Evolutionary conservation across 2,888 invertebrate species (phyloP), one percentile per base, ranked within the genome.

Genomic region (Erynnis tages): DNA sequence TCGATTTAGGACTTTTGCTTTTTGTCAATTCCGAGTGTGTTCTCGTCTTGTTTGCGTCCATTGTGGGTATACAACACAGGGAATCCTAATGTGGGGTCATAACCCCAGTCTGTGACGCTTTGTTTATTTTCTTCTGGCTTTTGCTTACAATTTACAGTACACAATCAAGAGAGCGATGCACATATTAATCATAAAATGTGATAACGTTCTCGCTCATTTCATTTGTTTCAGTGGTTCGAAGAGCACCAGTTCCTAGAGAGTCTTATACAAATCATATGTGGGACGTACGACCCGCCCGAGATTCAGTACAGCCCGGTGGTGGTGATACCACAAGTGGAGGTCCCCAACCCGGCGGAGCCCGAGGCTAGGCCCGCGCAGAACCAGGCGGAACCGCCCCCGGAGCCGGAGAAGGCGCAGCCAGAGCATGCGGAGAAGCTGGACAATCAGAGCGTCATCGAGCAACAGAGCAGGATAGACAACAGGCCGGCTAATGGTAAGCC

Each of bases 211-310:
- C n/a, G n/a, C n/a, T n/a, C n/a, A n/a, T n/a, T n/a, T n/a, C n/a
- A 32, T 55, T 11, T 25, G 21, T 56, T 58, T 2, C 84, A 98
- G 97, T 98, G 97, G 97, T 90, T 98, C 70, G 95, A 95, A 78
- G 95, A 95, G 79, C 94, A 97, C 82, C 92, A 94, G 79, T 92
- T 98, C 71, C 93, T 98, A 61, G 95, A 96, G 86, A 93, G 93
- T 77, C 91, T 98, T 76, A 91, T 92, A 69, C 88, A 85, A 66
- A 91, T 92, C 64, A 83, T 92, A 50, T 90, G 90, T 65, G 88
- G 90, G 45, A 76, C 82, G n/a, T 85, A 82, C 59, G 75, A 66
- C 54, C 68, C 79, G 1, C 81, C 80, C 57, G 71, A 71, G 56
- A 54, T 65, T 23, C 47, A 56, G 16, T 50, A 54, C 19, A 37